Percentiles rank a stretch among this genome's conserved stretches.
These are phyloP conservation scores for Portunus trituberculatus DNA, from an alignment of 1,140 invertebrate genomes.

Conservation along the genomic window DNA sequence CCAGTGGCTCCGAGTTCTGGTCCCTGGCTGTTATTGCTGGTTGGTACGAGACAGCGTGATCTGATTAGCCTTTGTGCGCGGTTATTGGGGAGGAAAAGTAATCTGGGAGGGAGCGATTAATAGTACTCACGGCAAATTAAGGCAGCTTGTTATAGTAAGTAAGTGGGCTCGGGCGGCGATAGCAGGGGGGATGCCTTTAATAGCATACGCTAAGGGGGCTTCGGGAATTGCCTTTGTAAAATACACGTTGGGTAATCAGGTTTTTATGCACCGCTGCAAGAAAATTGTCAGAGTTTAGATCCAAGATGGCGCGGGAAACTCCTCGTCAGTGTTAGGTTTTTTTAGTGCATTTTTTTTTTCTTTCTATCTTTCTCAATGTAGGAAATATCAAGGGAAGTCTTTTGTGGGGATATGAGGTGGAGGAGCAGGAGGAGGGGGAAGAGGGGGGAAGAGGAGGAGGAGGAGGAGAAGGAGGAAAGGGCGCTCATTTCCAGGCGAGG, in stretches of 20 bases:
- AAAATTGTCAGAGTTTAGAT: neutral
- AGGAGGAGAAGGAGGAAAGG: neutral
- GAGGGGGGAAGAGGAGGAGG: neutral
- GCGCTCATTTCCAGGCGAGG: neutral
- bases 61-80: neutral
- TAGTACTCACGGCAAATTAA: neutral
- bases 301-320: neutral
- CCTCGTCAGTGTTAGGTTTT: neutral
- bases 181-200: neutral
- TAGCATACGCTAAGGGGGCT: neutral
- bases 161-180: neutral
- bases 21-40: neutral
- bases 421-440: neutral
- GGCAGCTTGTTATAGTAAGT: neutral
- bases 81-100: neutral
- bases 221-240: neutral
- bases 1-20: too few relatives aligned
- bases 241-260: neutral
- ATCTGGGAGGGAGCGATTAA: neutral
- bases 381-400: neutral
- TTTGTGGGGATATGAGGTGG: neutral
- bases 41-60: neutral
- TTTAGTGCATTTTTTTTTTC: too few relatives aligned
- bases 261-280: neutral
- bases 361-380: neutral